Evolutionary conservation across 2,888 invertebrate species (phyloP).

Genomic region (Callyntrura guangdongensis): DNA sequence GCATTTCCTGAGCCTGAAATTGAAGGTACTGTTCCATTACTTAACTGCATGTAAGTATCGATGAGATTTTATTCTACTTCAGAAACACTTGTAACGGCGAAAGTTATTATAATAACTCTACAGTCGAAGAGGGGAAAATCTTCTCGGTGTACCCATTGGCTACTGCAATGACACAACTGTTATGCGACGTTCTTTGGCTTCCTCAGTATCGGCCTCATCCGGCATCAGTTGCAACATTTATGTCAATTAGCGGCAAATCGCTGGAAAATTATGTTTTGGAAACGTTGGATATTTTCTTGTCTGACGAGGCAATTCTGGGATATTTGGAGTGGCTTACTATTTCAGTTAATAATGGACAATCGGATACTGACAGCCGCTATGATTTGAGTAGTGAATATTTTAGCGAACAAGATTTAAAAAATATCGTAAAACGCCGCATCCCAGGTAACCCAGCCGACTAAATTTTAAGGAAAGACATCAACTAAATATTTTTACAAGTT

Average conservation of each 20-base stretch:
- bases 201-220: conserved; percentile 83
- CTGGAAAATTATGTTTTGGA: conserved; percentile 84
- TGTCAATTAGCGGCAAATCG: conserved; percentile 84
- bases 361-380: conserved; percentile 65
- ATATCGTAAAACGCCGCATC: conserved; percentile 82
- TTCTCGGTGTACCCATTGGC: conserved; percentile 82
- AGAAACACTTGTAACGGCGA: neutral
- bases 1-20: conserved; percentile 45
- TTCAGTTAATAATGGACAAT: conserved; percentile 80
- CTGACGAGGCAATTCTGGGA: conserved; percentile 82
- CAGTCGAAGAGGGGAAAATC: conserved; percentile 65
- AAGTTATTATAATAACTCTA: neutral
- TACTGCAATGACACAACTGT: conserved; percentile 82
- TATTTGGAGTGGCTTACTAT: conserved; percentile 81
- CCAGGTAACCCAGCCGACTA: conserved; percentile 84
- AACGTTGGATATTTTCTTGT: conserved; percentile 82
- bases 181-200: conserved; percentile 84
- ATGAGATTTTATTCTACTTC: neutral
- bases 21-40: conserved; percentile 46
- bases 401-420: conserved; percentile 82
- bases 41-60: no score
- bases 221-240: conserved; percentile 83
- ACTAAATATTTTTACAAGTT: no score
- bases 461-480: neutral
- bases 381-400: conserved; percentile 66